A percentile compares a stretch with the other conserved stretches of the same genome.
Evolutionary conservation across 1,140 invertebrate genomes (phyloP).

Genomic region (Orius laevigatus): DNA sequence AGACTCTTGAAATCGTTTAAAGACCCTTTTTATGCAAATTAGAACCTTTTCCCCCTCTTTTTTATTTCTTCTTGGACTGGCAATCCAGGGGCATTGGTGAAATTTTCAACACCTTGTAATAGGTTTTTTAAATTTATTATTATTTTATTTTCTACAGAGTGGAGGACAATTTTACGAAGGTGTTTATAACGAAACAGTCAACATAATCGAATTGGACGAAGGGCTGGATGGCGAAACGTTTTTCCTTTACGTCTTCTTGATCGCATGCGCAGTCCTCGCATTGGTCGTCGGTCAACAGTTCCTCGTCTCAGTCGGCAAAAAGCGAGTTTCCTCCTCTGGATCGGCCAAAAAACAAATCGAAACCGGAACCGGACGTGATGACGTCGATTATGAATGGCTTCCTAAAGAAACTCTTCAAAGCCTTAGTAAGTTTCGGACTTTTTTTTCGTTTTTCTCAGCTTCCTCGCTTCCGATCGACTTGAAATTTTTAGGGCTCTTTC

Average conservation of each 20-base stretch:
- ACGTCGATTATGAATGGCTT: conserved; percentile 96
- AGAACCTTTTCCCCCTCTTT: too few species aligned
- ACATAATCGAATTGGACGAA: conserved; percentile 90
- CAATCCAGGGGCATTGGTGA: too few species aligned
- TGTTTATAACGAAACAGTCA: conserved; percentile 97
- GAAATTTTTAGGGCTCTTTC: background rate
- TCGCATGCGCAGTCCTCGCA: conserved; percentile 70
- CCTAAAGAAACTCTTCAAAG: conserved; percentile 74
- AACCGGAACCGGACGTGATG: conserved; percentile 72
- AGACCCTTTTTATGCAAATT: too few species aligned
- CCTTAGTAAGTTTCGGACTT: conserved; percentile 55
- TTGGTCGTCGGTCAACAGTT: conserved; percentile 83
- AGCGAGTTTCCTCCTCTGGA: conserved; percentile 32
- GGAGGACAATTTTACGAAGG: conserved; percentile 63
- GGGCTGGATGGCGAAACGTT: conserved; percentile 96
- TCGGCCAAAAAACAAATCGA: conserved; percentile 47
- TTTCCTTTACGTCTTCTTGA: conserved; percentile 90
- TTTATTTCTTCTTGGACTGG: too few species aligned
- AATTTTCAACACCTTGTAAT: too few species aligned
- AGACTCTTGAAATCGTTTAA: too few species aligned
- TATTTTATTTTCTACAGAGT: conserved; percentile 33
- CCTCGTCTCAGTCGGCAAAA: conserved; percentile 56
- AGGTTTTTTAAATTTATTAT: background rate
- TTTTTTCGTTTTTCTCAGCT: background rate
- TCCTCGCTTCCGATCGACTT: background rate